Evolutionary conservation across 1,140 invertebrate genomes (phyloP).

Genomic region (Drosophila obscura): DNA sequence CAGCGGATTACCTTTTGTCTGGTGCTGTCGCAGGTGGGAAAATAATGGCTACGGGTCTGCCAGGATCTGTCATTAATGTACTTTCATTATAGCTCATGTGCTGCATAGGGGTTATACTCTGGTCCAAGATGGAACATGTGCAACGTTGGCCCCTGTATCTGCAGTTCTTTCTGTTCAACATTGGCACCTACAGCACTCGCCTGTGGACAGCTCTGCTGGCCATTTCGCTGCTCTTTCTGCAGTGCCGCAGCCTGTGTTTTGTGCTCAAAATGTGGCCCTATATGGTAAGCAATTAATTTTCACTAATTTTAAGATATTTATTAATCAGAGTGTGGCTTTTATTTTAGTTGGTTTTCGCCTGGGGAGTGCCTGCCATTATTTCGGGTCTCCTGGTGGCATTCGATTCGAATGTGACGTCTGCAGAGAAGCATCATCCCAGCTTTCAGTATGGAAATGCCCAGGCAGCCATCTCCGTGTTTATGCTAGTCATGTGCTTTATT

Average conservation of each 20-base stretch:
- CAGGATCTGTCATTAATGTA: background rate
- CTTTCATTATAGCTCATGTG: constrained; percentile 84
- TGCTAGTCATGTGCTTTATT: constrained; percentile 88
- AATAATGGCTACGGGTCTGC: constrained; percentile 27
- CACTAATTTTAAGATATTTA: accelerated
- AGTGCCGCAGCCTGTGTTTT: constrained; percentile 92
- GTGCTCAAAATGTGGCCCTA: constrained; percentile 89
- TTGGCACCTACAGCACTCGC: constrained; percentile 90
- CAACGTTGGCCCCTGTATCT: constrained; percentile 86
- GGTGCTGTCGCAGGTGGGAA: constrained; percentile 89
- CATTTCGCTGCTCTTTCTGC: constrained; percentile 91
- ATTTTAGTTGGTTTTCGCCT: constrained; percentile 88
- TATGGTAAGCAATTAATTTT: constrained; percentile 57
- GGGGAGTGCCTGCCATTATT: constrained; percentile 87
- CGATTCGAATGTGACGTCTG: constrained; percentile 83
- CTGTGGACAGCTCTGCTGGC: constrained; percentile 94
- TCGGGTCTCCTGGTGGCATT: constrained; percentile 85
- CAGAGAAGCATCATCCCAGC: constrained; percentile 89
- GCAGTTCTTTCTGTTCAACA: constrained; percentile 89
- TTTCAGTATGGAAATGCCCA: constrained; percentile 92
- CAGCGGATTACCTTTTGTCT: constrained; percentile 92
- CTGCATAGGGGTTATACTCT: constrained; percentile 89
- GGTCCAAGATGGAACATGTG: constrained; percentile 85
- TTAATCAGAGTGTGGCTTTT: constrained; percentile 58
- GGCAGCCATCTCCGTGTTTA: constrained; percentile 87